Conservation (phyloP, 2,888 invertebrate genomes). For the Malacosoma neustria region DNA sequence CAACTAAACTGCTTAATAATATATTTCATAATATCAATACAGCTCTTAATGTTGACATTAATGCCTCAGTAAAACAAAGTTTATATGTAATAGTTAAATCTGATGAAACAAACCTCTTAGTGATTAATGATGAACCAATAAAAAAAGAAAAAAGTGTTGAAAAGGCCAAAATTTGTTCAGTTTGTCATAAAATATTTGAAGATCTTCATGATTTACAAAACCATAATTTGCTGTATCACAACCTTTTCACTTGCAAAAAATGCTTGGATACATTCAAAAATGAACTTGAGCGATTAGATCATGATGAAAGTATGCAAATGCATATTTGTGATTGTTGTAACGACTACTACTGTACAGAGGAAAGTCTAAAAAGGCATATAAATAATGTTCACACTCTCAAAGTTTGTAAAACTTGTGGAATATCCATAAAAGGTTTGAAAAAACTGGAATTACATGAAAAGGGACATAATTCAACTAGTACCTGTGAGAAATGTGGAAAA, state of each 20-base stretch:
- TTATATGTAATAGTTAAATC: slow-evolving; percentile 38
- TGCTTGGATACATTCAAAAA: slow-evolving; percentile 30
- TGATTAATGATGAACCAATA: slow-evolving; percentile 24
- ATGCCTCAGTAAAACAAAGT: slow-evolving; percentile 22
- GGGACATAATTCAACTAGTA: slow-evolving; percentile 40
- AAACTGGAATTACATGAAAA: slow-evolving; percentile 45
- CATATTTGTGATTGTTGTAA: slow-evolving; percentile 39
- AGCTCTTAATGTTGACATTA: slow-evolving; percentile 25
- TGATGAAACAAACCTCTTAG: slow-evolving; percentile 28
- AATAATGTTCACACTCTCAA: slow-evolving; percentile 29
- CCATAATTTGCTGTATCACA: slow-evolving; percentile 35
- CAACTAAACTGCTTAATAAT: slow-evolving; percentile 31
- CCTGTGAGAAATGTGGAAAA: slow-evolving; percentile 58
- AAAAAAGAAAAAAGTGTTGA: slow-evolving; percentile 10
- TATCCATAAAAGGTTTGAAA: slow-evolving; percentile 35
- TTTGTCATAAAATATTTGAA: slow-evolving; percentile 29
- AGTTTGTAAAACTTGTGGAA: slow-evolving; percentile 54
- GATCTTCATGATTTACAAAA: slow-evolving; percentile 25
- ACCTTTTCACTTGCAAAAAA: slow-evolving; percentile 32
- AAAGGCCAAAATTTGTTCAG: slow-evolving; percentile 20
- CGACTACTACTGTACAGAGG: slow-evolving; percentile 26
- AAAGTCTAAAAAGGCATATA: slow-evolving; percentile 36
- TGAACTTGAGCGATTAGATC: slow-evolving; percentile 24
- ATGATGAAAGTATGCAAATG: slow-evolving; percentile 22
- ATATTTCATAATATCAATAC: slow-evolving; percentile 34